Percentiles rank a stretch among this genome's conserved stretches.
Evolutionary conservation across 1,140 invertebrate species (phyloP).

Genomic region (Leptopilina clavipes): DNA sequence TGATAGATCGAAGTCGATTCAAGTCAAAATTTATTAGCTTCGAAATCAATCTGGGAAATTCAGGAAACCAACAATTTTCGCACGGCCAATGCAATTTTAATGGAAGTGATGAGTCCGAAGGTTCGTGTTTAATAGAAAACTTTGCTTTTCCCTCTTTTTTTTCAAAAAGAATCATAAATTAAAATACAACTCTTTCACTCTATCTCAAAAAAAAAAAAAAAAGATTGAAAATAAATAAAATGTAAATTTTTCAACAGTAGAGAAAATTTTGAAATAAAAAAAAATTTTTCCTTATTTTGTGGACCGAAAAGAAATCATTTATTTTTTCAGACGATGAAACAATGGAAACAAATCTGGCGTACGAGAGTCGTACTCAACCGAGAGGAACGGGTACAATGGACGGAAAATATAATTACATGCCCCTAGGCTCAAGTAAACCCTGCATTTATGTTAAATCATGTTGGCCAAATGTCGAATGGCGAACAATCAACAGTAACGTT

Average conservation of each 20-base stretch:
- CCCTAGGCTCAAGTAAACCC: constrained; percentile 67
- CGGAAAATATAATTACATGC: constrained; percentile 68
- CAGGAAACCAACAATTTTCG: constrained; percentile 64
- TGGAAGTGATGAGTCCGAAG: not conserved
- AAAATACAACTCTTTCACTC: too few relatives aligned
- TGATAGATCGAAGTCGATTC: constrained; percentile 70
- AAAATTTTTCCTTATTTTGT: not conserved
- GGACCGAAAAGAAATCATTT: constrained; percentile 35
- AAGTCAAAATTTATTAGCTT: constrained; percentile 64
- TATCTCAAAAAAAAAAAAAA: too few relatives aligned
- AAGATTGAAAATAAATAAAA: too few relatives aligned
- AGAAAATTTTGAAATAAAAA: not conserved
- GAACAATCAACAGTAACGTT: constrained; percentile 66
- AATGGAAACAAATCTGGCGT: constrained; percentile 53
- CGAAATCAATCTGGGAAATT: constrained; percentile 70
- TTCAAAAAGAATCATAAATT: too few relatives aligned
- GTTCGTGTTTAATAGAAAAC: not conserved
- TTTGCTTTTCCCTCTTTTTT: not conserved
- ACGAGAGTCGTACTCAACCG: constrained; percentile 59
- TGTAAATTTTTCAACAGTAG: too few relatives aligned
- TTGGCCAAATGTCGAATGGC: constrained; percentile 72
- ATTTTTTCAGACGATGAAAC: constrained; percentile 53
- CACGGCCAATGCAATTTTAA: constrained; percentile 45
- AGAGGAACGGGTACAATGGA: constrained; percentile 61
- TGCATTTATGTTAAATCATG: constrained; percentile 69